phyloP scores from a whole-genome alignment of 2,888 invertebrate species.

The Rutpela maculata region DNA sequence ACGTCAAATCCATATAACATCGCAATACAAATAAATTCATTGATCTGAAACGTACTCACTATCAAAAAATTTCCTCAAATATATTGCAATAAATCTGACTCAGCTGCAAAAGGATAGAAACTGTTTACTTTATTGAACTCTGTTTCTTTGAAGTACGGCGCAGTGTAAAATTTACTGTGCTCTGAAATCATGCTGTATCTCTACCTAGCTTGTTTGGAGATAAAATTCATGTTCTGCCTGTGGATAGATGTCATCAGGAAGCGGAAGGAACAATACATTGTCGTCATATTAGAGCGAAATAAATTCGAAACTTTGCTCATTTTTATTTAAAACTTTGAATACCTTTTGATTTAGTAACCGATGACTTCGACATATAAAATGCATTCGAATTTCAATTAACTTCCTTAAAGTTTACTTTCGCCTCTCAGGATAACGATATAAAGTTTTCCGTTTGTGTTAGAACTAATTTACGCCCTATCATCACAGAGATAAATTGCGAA shows the following conservation, averaged over 20 bases:
- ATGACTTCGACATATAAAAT: slow-evolving; percentile 35
- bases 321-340: slow-evolving; percentile 9
- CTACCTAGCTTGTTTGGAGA: slow-evolving; percentile 15
- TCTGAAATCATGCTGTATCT: slow-evolving; percentile 16
- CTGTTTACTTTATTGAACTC: slow-evolving; percentile 36
- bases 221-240: slow-evolving; percentile 28
- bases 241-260: slow-evolving; percentile 18
- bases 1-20: neutral
- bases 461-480: slow-evolving; percentile 15
- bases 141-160: slow-evolving; percentile 34
- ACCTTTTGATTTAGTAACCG: slow-evolving; percentile 40
- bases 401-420: neutral
- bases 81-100: slow-evolving; percentile 33
- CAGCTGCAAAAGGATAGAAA: slow-evolving; percentile 30
- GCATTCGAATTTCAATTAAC: slow-evolving; percentile 26
- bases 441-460: slow-evolving; percentile 14
- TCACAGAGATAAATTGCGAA: slow-evolving; percentile 7
- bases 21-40: neutral
- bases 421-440: neutral
- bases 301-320: slow-evolving; percentile 4
- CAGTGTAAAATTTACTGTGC: slow-evolving; percentile 35
- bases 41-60: slow-evolving; percentile 5
- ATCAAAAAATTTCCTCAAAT: slow-evolving; percentile 19
- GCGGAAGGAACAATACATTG: slow-evolving; percentile 25
- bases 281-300: neutral